Percentiles rank a stretch among this genome's conserved stretches.
Evolutionary conservation across 2,113 vertebrate species (phyloP).

Genomic region (Gorsachius goisagi): DNA sequence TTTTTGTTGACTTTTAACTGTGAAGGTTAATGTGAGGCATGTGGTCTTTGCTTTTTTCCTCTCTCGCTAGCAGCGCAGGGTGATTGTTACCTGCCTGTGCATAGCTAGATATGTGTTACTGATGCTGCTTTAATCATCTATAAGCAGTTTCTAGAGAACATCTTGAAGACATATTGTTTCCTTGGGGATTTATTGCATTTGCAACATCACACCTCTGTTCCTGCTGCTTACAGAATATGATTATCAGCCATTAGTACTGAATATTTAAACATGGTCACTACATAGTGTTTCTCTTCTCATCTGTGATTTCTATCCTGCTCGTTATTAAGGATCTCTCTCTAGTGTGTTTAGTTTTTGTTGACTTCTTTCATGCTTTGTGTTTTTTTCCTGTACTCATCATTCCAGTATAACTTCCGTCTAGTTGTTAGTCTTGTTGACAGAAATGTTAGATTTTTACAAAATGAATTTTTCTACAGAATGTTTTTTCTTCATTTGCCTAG

Average conservation of each 20-base stretch:
- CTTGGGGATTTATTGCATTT: slow-evolving; percentile 39
- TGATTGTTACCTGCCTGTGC: not conserved
- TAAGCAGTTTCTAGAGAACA: not conserved
- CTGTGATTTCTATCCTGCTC: not conserved
- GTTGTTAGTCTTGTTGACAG: not conserved
- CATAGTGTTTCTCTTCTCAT: not conserved
- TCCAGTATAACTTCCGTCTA: not conserved
- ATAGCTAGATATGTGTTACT: rapidly evolving
- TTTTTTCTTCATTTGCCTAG: not conserved
- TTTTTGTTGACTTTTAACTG: not conserved
- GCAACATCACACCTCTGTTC: slow-evolving; percentile 14
- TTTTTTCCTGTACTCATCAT: not conserved
- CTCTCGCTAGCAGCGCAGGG: not conserved
- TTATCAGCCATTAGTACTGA: not conserved
- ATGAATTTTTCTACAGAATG: not conserved
- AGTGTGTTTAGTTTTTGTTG: not conserved
- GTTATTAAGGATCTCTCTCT: not conserved
- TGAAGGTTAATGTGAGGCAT: not conserved
- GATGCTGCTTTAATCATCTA: slow-evolving; percentile 1
- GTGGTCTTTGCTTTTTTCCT: not conserved
- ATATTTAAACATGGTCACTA: slow-evolving; percentile 2
- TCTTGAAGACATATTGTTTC: slow-evolving; percentile 15
- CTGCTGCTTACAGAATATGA: slow-evolving; percentile 7
- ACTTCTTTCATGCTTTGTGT: not conserved
- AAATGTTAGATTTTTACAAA: not conserved